Percentiles rank a stretch among this genome's conserved stretches.
These are phyloP conservation scores for Seriola aureovittata DNA, from an alignment of 2,113 vertebrate genomes.

Conservation along the genomic window DNA sequence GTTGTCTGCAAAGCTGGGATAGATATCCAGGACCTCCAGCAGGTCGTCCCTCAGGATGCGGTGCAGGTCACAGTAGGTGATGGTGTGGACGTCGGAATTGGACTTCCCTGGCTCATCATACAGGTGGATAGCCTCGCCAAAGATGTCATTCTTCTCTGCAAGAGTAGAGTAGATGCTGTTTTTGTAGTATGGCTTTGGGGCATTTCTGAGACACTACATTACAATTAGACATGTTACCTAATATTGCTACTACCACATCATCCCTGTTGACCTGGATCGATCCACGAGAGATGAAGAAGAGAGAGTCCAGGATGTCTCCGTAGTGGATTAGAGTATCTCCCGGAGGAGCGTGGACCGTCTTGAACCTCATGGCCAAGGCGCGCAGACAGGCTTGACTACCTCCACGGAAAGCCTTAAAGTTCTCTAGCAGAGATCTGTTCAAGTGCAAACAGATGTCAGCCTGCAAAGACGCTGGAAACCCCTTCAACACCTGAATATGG, in stretches of 20 bases:
- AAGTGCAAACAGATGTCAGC: slow-evolving; percentile 97
- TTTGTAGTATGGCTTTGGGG: background rate
- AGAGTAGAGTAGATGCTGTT: background rate
- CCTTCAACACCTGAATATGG: slow-evolving; percentile 91
- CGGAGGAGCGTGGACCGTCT: slow-evolving; percentile 92
- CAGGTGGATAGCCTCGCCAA: slow-evolving; percentile 93
- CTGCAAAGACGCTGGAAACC: slow-evolving; percentile 96
- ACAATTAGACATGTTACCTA: slow-evolving; percentile 82
- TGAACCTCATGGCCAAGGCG: slow-evolving; percentile 92
- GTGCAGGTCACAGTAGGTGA: slow-evolving; percentile 97
- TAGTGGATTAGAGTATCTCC: slow-evolving; percentile 95
- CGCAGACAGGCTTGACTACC: slow-evolving; percentile 94
- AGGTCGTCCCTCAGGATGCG: slow-evolving; percentile 94
- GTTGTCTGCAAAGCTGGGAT: slow-evolving; percentile 92
- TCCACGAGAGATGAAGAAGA: slow-evolving; percentile 96
- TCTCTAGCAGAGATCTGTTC: slow-evolving; percentile 94
- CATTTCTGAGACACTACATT: background rate
- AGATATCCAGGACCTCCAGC: slow-evolving; percentile 95
- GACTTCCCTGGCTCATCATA: slow-evolving; percentile 92
- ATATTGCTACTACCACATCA: slow-evolving; percentile 92
- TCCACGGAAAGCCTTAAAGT: slow-evolving; percentile 93
- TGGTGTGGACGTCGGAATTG: slow-evolving; percentile 90
- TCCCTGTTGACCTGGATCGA: slow-evolving; percentile 94
- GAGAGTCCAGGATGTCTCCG: slow-evolving; percentile 91
- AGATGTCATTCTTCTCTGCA: slow-evolving; percentile 95